A percentile compares a stretch with the other conserved stretches of the same genome.
Conservation (phyloP, 2,888 invertebrate species). For the Unio delphinus region DNA sequence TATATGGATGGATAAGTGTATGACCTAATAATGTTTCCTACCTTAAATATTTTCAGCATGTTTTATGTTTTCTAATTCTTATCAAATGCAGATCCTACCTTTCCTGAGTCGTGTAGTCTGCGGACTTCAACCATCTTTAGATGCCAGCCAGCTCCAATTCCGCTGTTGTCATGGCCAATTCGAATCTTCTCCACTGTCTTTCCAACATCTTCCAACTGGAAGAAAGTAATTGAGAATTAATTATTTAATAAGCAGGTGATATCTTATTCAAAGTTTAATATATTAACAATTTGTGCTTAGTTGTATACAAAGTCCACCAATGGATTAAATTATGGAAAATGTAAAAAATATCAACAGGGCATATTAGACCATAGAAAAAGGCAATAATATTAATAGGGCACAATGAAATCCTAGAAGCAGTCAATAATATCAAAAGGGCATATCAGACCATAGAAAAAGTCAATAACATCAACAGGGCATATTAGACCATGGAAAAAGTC, state of each 20-base stretch:
- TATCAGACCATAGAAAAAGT: too few species aligned
- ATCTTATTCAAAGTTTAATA: not conserved
- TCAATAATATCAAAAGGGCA: too few species aligned
- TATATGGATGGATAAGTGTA: too few species aligned
- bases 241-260: not conserved
- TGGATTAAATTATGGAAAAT: not conserved
- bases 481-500: too few species aligned
- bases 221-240: not conserved
- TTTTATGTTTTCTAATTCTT: too few species aligned
- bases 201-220: slow-evolving; percentile 68
- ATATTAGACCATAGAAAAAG: not conserved
- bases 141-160: slow-evolving; percentile 69
- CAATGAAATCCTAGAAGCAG: too few species aligned
- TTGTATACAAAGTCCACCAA: not conserved
- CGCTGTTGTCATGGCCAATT: slow-evolving; percentile 68
- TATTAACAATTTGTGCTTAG: not conserved
- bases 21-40: too few species aligned
- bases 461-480: too few species aligned
- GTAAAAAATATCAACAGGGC: too few species aligned
- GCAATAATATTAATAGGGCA: too few species aligned
- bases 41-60: too few species aligned
- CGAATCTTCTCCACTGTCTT: slow-evolving; percentile 67
- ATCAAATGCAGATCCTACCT: slow-evolving; percentile 42
- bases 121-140: slow-evolving; percentile 66
- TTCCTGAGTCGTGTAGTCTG: slow-evolving; percentile 61